phyloP scores from a whole-genome alignment of 2,113 vertebrate genomes.

The Megaleporinus macrocephalus region DNA sequence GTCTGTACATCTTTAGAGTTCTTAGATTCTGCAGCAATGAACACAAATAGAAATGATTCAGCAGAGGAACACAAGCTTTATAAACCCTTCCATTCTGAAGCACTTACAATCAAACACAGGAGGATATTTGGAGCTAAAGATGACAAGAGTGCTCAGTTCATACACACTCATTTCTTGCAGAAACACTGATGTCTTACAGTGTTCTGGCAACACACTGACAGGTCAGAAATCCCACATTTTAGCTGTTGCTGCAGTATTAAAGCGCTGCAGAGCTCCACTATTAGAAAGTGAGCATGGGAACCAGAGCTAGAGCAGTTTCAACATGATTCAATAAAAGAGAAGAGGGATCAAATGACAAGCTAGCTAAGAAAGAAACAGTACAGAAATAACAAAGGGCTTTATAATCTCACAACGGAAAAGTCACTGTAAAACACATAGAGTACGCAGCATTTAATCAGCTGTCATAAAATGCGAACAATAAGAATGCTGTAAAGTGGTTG shows the following conservation, averaged over 20 bases:
- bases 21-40: background rate
- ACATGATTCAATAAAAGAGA: background rate
- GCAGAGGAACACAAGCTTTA: background rate
- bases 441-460: background rate
- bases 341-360: background rate
- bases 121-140: background rate
- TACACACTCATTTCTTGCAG: background rate
- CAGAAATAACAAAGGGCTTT: background rate
- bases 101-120: background rate
- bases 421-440: background rate
- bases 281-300: background rate
- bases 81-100: background rate
- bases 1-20: background rate
- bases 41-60: background rate
- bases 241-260: background rate
- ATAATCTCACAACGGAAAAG: background rate
- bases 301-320: background rate
- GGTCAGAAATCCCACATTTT: background rate
- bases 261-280: background rate
- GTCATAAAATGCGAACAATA: background rate
- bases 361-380: background rate
- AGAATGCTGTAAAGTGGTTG: constrained; percentile 14
- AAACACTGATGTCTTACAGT: background rate
- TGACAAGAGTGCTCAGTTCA: background rate
- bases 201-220: background rate